These are phyloP conservation scores for Phallusia fumigata DNA, from an alignment of 23 tunicate genomes.

Conservation along the genomic window DNA sequence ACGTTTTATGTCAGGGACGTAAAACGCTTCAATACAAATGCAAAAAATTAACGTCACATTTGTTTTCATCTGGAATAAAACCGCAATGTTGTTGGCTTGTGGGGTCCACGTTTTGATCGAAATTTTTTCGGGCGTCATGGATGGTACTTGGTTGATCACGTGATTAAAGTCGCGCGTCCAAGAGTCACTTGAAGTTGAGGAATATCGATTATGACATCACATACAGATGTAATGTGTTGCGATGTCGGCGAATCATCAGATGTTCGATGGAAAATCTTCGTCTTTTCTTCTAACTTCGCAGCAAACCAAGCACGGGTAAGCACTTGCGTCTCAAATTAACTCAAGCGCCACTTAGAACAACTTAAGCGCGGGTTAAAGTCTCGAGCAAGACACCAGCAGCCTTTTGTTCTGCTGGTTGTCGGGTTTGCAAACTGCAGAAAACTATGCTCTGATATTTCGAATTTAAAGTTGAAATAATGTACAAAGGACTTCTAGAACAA, in stretches of 20 bases:
- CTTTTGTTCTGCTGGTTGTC: background rate
- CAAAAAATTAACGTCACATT: too few relatives aligned
- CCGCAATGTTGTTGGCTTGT: too few relatives aligned
- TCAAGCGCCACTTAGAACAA: background rate
- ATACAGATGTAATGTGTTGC: background rate
- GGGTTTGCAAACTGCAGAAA: background rate
- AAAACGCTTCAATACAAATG: too few relatives aligned
- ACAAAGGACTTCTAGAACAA: constrained; percentile 56
- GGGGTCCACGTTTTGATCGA: too few relatives aligned
- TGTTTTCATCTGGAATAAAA: too few relatives aligned
- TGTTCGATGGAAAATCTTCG: constrained; percentile 12
- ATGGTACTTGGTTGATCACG: background rate
- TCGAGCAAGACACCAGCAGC: background rate
- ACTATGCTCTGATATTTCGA: background rate
- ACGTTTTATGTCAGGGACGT: too few relatives aligned
- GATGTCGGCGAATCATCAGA: background rate
- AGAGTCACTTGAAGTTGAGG: constrained; percentile 1
- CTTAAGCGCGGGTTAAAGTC: background rate
- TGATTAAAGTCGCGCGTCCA: constrained; percentile 5
- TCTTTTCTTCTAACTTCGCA: constrained; percentile 1
- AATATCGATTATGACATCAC: constrained; percentile 12
- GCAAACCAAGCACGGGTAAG: background rate
- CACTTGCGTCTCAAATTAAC: background rate
- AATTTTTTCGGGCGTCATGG: too few relatives aligned
- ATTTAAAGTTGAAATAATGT: constrained; percentile 29